These are phyloP conservation scores for Aromia moschata DNA, from an alignment of 2,888 invertebrate genomes.

Conservation along the genomic window DNA sequence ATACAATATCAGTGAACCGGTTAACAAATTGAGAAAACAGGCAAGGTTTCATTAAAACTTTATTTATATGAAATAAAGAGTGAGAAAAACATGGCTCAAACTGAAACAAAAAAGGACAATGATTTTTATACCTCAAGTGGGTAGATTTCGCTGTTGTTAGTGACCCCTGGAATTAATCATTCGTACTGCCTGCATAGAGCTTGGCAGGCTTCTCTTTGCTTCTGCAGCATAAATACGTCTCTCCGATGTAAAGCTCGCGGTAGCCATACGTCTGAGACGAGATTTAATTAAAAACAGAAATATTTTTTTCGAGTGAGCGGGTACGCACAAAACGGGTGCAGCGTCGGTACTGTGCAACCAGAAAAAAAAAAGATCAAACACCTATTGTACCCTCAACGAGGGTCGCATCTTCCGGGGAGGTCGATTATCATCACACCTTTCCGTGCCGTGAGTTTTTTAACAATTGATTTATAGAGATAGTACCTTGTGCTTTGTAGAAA, in stretches of 20 bases:
- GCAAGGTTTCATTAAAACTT: no score
- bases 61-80: no score
- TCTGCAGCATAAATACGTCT: conserved; percentile 16
- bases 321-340: conserved; percentile 42
- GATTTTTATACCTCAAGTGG: no score
- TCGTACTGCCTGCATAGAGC: no score
- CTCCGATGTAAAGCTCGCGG: conserved; percentile 3
- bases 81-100: no score
- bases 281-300: conserved; percentile 43
- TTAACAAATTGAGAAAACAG: no score
- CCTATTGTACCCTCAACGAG: conserved; percentile 52
- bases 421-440: conserved; percentile 59
- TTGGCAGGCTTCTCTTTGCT: conserved; percentile 5
- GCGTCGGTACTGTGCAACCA: conserved; percentile 39
- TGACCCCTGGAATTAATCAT: no score
- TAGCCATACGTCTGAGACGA: conserved; percentile 39
- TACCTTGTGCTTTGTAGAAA: conserved; percentile 47
- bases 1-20: no score
- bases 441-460: conserved; percentile 48
- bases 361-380: conserved; percentile 48
- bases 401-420: conserved; percentile 54
- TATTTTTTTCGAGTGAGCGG: conserved; percentile 49
- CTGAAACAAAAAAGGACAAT: no score
- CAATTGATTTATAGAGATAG: conserved; percentile 57
- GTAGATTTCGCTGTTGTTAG: no score